Evolutionary conservation across 2,888 invertebrate species (phyloP), one percentile per base, ranked within the genome.

Genomic region (Agrotis segetum): DNA sequence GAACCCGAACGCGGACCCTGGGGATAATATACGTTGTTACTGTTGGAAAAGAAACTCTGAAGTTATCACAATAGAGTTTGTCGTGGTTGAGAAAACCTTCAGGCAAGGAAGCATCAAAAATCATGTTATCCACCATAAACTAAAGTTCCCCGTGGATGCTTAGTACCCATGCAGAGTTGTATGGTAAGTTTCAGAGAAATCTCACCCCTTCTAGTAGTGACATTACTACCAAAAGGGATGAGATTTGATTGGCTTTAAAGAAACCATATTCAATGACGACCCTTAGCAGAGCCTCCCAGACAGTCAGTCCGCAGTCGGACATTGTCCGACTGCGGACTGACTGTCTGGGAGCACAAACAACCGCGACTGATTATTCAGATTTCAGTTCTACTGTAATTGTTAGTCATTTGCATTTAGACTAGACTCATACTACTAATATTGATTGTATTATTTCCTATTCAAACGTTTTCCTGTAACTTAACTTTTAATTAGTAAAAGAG

Each of bases 1-100:
- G 87, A 96, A 96, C 4, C 94, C 95, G 13, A 96, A 88, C 1
- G 96, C 96, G 46, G 92, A 87, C 0, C 92, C 96, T 96, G 90
- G 21, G 0, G 5, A 46, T 3, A 65, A 2, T 29, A 34, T 40
- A 44, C 2, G 29, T 61, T 17, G 40, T 50, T 24, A 34, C 24
- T 21, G 19, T 29, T 34, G 19, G 21, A 24, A 6, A 34, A 34
- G 34, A 47, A 14, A 17, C 14, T 9, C 19, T 34, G 14, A n/a
- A n/a, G n/a, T n/a, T 13, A 34, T n/a, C 5, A 3, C 6, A 14
- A 0, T 21, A 29, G 19, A 1, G 44, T 14, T 21, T 46, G 4
- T 50, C 24, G 19, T 44, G 16, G 7, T 29, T 62, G 19, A 4
- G 3, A 5, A 13, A 13, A n/a, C 4, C 24, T 3, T 0, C 16